A percentile compares a stretch with the other conserved stretches of the same genome.
These are phyloP conservation scores for Eudyptes chrysolophus DNA, from an alignment of 2,113 vertebrate species.

Conservation along the genomic window DNA sequence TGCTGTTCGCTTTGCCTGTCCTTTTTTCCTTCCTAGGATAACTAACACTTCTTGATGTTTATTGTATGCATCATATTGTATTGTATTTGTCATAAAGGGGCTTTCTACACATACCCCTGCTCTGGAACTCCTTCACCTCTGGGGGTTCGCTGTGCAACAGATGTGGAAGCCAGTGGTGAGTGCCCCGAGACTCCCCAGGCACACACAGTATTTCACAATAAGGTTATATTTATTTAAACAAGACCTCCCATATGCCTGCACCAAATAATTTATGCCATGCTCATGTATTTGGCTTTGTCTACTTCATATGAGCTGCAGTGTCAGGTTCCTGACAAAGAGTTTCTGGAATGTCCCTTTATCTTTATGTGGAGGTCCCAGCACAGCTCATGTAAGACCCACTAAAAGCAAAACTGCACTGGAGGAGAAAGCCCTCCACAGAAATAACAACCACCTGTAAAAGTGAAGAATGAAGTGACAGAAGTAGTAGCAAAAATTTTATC, in stretches of 20 bases:
- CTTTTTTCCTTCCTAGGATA: neutral
- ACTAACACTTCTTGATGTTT: neutral
- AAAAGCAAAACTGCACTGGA: neutral
- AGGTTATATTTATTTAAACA: accelerated
- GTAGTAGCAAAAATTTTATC: neutral
- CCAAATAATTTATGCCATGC: accelerated
- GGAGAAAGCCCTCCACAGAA: neutral
- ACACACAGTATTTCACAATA: accelerated
- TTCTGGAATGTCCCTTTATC: neutral
- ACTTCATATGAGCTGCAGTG: accelerated
- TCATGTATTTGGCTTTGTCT: accelerated
- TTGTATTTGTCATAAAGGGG: accelerated
- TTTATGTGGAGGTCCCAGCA: neutral
- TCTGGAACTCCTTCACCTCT: neutral
- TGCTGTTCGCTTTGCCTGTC: neutral
- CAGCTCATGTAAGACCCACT: neutral
- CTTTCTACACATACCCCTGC: accelerated
- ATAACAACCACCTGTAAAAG: neutral
- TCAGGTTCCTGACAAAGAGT: neutral
- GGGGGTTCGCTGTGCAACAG: accelerated
- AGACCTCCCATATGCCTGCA: accelerated
- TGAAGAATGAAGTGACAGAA: neutral
- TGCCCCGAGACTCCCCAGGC: accelerated
- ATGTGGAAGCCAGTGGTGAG: accelerated
- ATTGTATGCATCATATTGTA: accelerated